Evolutionary conservation across 2,797 vertebrate species (phyloP).

Genomic region (Mus minutoides): DNA sequence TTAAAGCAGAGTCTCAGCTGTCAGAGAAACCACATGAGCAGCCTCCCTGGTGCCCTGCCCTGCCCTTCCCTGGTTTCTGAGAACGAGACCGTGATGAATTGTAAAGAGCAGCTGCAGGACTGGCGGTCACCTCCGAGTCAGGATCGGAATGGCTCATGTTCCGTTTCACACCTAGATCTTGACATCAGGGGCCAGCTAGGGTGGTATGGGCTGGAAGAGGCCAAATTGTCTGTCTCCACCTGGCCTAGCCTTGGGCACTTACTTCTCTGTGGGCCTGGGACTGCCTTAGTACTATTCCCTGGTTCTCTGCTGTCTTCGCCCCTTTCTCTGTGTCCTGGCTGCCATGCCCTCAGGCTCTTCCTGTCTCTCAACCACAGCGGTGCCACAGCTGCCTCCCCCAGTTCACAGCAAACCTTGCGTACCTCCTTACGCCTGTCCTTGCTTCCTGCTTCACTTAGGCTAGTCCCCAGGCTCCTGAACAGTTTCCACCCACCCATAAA

Average conservation of each 20-base stretch:
- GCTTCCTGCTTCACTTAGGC: background rate
- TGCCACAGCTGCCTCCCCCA: background rate
- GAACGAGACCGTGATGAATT: background rate
- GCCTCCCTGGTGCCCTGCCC: accelerated
- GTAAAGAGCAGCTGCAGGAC: background rate
- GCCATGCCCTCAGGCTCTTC: background rate
- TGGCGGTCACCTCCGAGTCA: background rate
- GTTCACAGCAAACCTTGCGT: background rate
- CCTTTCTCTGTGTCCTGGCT: background rate
- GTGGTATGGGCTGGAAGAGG: background rate
- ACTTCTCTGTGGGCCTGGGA: background rate
- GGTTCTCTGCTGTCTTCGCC: background rate
- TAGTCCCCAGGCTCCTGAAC: background rate
- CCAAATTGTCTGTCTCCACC: background rate
- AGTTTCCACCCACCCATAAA: background rate
- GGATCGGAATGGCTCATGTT: background rate
- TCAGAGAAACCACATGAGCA: background rate
- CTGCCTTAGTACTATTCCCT: background rate
- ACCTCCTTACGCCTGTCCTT: background rate
- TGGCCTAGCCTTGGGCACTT: background rate
- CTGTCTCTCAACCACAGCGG: background rate
- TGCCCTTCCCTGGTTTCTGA: background rate
- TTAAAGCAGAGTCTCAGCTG: background rate
- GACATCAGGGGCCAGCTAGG: background rate
- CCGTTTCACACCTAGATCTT: too few species aligned